phyloP scores from a whole-genome alignment of 2,888 invertebrate species.

The Baccha elongata region DNA sequence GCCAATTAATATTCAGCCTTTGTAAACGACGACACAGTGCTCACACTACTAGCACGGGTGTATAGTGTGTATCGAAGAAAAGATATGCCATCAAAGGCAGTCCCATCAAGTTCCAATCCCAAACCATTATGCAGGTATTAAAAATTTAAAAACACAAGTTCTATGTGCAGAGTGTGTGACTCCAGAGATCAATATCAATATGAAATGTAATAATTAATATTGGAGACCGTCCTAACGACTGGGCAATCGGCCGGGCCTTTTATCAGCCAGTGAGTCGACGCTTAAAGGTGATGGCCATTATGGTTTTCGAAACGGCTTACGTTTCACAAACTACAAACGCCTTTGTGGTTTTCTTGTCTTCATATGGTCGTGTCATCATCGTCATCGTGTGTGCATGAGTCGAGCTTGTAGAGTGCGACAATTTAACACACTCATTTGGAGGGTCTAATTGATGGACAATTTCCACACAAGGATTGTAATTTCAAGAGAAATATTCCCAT shows the following conservation, averaged over 20 bases:
- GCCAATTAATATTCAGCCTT: conserved; percentile 74
- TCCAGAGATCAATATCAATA: conserved; percentile 63
- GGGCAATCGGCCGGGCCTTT: background rate
- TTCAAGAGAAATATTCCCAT: conserved; percentile 57
- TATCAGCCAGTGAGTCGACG: conserved; percentile 38
- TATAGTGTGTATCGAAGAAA: conserved; percentile 13
- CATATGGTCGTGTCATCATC: conserved; percentile 26
- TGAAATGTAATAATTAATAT: conserved; percentile 74
- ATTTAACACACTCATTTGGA: conserved; percentile 69
- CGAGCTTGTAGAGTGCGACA: conserved; percentile 62
- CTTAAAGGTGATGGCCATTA: conserved; percentile 69
- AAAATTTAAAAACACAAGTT: conserved; percentile 46
- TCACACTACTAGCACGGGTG: background rate
- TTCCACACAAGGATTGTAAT: conserved; percentile 59
- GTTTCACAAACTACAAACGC: conserved; percentile 52
- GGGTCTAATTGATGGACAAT: conserved; percentile 63
- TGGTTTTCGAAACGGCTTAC: conserved; percentile 61
- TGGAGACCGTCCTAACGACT: conserved; percentile 52
- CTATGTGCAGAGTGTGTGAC: conserved; percentile 52
- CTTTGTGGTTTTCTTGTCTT: conserved; percentile 42
- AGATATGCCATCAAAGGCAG: conserved; percentile 37
- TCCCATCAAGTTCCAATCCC: conserved; percentile 12
- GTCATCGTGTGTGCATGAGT: background rate
- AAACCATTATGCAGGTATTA: conserved; percentile 35
- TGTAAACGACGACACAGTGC: conserved; percentile 62